Evolutionary conservation across 2,888 invertebrate species (phyloP), one percentile per base, ranked within the genome.

Genomic region (Odiellus spinosus): DNA sequence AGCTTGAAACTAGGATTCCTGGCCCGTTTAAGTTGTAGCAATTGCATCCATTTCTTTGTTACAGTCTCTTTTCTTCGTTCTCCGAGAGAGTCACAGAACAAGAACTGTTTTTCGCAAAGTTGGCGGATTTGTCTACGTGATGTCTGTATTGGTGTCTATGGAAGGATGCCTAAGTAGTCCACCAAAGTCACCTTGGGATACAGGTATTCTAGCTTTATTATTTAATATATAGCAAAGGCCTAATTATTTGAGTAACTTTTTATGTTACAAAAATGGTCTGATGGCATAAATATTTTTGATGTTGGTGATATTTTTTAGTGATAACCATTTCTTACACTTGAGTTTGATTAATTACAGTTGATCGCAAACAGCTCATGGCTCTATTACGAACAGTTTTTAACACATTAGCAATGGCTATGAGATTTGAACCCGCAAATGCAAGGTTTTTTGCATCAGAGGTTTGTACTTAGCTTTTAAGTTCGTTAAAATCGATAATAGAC

Each of bases 351-450:
- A 36, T 47, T 40, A 12, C 56, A 64, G 66, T 65, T 20, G 59
- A 60, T 20, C 56, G 63, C 33, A 56, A 60, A 45, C 83, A 86
- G 60, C 73, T 84, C 58, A 68, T 91, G 46, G 74, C 79, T 43
- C 67, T 93, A 47, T 70, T 93, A 48, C 80, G 84, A 61, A 78
- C 86, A 47, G 87, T 93, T 10, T 93, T 95, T 67, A 86, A 87
- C 62, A 90, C 91, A 0, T 77, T 98, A 56, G 86, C 88, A 51
- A 87, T 93, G 0, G 93, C 95, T 2, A 96, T 98, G 96, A 74
- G 98, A 57, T 98, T 93, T 64, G 98, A 98, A 66, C 98, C 98
- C 2, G 95, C 95, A 0, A 98, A 98, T 67, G 96, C 96, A 0
- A 91, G 91, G 65, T 90, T 91, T 71, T 98, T 98, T 71, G 82